Evolutionary conservation across 2,113 vertebrate genomes (phyloP), one percentile per base, ranked within the genome.

Genomic region (Nymphicus hollandicus): DNA sequence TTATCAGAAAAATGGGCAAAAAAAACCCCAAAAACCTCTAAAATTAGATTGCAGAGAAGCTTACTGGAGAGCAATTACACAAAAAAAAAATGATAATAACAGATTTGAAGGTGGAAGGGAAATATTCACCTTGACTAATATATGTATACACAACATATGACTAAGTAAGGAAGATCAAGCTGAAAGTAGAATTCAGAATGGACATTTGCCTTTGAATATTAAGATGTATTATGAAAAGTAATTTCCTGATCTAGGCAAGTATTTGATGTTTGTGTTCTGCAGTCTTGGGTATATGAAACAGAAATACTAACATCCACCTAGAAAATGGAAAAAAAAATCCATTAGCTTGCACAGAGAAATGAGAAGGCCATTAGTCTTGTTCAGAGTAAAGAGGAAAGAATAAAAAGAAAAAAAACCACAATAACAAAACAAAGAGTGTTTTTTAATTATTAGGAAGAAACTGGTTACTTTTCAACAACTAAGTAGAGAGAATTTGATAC

Each of bases 71-170:
- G 64, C 69, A 86, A 78, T 94, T 95, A 65, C 69, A 88, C 58
- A 90, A 73, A 46, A 63, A 88, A 90, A 92, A 88, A 49, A 31
- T 17, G 53, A 41, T 81, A 88, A 55, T 73, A 91, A 60, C 17
- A 37, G 39, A 83, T 71, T 71, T 78, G 20, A 70, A 94, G 61
- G 60, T 6, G 22, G 39, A 85, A 95, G 49, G 44, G 49, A 86
- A 55, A 50, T 96, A 81, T 81, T 91, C 91, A 93, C 86, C 80
- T 95, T 88, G 43, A 50, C 60, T 94, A 69, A 87, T 76, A 11
- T 35, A 44, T n/a, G 27, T 80, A 68, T 71, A 52, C 15, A 28
- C 14, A 80, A 63, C n/a, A 31, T 29, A 55, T 1, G 11, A 46
- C 27, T 60, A 53, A 84, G n/a, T 0, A 1, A 74, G 56, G n/a